Base-by-base conservation (phyloP, 2,113 vertebrate genomes). In the human region DNA sequence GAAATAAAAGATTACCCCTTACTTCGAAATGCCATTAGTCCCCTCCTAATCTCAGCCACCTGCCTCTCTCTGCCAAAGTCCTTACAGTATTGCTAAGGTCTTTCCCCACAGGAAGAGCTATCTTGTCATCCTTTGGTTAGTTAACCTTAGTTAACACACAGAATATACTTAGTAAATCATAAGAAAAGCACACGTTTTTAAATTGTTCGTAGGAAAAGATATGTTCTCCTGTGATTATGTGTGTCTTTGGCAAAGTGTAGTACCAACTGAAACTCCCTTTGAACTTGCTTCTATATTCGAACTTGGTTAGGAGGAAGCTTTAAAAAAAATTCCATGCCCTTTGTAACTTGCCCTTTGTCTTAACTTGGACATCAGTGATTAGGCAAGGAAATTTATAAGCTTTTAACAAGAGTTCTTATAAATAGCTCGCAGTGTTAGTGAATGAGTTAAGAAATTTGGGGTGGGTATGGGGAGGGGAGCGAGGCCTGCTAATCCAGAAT, bases 261-360 rank as follows among this genome's bases (percentile, higher is more conserved):
- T 32, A 32, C 59, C 50, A 81, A 10, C 70, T 82, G 48, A 88
- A 95, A 76, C 55, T 95, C 32, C 73, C 76, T 97, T 92, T 90
- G 57, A 96, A 94, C 52, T 94, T 93, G 59, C 35, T 75, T 97
- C 45, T 94, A 0, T 94, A 20, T 79, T 93, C 68, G 50, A 75
- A 70, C 38, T 95, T 92, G 93, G 40, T 81, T 52, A 95, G 43
- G 52, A 92, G 64, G 83, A 96, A 87, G 59, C 83, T 84, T 94
- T 90, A 43, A 93, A 89, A 87, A 80, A 68, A 76, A 92, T 81
- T 96, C 61, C 66, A 61, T 79, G 32, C 76, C 70, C 80, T 97
- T 94, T 97, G 92, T 94, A 94, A 91, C 52, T 93, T 97, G 90
- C 52, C 57, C 80, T 97, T 94, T 97, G 76, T 90, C 43, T 96